These are phyloP conservation scores for Holotrichia oblita DNA, from an alignment of 1,140 invertebrate species.

Conservation along the genomic window DNA sequence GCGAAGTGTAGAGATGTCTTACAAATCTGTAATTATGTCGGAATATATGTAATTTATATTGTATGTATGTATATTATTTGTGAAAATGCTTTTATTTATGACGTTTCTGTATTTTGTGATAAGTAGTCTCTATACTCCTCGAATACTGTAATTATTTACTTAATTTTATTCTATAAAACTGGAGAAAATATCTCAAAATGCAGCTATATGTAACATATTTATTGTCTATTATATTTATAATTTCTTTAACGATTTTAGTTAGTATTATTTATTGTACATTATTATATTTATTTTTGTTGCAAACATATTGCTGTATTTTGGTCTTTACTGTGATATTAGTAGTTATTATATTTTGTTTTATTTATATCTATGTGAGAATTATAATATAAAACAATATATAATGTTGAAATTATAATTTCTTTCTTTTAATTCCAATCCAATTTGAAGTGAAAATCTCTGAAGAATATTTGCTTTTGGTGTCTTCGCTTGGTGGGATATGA, in stretches of 20 bases:
- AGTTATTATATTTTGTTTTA: slow-evolving; percentile 3
- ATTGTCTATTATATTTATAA: slow-evolving; percentile 7
- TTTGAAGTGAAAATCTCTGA: too few relatives aligned
- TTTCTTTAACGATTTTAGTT: background rate
- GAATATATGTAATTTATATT: slow-evolving; percentile 14
- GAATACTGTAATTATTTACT: background rate
- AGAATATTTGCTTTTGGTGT: too few relatives aligned
- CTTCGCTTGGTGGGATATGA: too few relatives aligned
- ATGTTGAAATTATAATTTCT: background rate
- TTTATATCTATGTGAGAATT: background rate
- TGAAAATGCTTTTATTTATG: slow-evolving; percentile 4
- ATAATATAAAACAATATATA: slow-evolving; percentile 3
- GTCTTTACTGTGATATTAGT: slow-evolving; percentile 34
- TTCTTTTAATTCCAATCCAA: background rate
- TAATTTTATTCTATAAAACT: slow-evolving; percentile 10
- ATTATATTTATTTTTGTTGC: slow-evolving; percentile 33
- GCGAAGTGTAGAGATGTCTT: slow-evolving; percentile 19
- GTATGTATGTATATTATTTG: slow-evolving; percentile 8
- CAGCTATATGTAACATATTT: slow-evolving; percentile 20
- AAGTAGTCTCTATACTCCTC: background rate
- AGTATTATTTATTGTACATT: slow-evolving; percentile 35
- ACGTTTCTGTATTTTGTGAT: background rate
- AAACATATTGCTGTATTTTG: slow-evolving; percentile 21
- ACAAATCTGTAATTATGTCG: slow-evolving; percentile 2
- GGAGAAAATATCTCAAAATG: background rate